phyloP scores from a whole-genome alignment of 1,140 invertebrate species.

The Trinorchestia longiramus region DNA sequence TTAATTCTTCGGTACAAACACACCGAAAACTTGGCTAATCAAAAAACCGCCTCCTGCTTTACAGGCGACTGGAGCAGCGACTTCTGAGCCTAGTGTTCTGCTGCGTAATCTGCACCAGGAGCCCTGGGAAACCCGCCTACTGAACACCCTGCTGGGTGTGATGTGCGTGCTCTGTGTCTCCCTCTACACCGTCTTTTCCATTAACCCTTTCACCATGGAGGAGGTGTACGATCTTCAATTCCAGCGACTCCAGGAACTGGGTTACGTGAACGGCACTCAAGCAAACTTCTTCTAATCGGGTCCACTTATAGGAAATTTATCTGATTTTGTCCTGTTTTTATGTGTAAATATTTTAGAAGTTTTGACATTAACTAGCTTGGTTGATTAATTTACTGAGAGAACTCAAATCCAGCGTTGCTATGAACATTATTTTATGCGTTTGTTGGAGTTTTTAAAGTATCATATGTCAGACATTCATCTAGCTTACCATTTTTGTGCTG shows the following conservation, averaged over 20 bases:
- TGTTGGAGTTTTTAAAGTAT: not conserved
- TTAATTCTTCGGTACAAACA: no score
- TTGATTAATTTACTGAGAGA: not conserved
- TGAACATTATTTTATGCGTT: not conserved
- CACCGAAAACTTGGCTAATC: not conserved
- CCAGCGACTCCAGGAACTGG: constrained; percentile 58
- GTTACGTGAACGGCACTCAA: constrained; percentile 51
- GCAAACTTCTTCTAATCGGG: not conserved
- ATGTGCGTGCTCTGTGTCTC: constrained; percentile 59
- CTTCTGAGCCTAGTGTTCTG: constrained; percentile 59
- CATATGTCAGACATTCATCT: not conserved
- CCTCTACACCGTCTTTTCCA: constrained; percentile 63
- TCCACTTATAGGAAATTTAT: not conserved
- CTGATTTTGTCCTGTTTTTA: not conserved
- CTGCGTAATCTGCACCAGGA: constrained; percentile 63
- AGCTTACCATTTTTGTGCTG: not conserved
- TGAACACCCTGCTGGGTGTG: constrained; percentile 64
- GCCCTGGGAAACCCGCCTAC: constrained; percentile 62
- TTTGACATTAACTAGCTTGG: not conserved
- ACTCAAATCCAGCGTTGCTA: not conserved
- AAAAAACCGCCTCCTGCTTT: not conserved
- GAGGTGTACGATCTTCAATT: constrained; percentile 61
- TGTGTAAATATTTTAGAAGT: not conserved
- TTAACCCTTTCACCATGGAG: constrained; percentile 65
- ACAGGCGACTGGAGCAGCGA: constrained; percentile 54